Conservation (phyloP, 2,113 vertebrate genomes). For the Eclectus roratus region DNA sequence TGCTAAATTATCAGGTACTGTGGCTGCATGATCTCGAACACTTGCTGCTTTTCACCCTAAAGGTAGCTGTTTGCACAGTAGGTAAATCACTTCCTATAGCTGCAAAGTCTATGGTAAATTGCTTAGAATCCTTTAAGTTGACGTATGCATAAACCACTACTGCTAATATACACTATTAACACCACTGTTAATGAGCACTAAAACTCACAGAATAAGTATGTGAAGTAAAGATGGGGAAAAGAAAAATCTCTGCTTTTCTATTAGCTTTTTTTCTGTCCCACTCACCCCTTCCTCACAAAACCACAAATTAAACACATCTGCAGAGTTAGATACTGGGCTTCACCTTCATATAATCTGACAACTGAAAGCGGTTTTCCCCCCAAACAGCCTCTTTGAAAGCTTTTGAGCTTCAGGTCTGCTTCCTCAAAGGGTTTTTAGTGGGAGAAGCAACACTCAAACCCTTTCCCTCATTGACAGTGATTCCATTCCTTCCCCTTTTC, state of each 20-base stretch:
- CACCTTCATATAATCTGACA: background rate
- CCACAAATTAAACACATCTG: background rate
- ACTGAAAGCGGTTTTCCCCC: background rate
- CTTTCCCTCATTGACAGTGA: background rate
- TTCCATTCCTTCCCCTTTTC: background rate
- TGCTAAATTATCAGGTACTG: background rate
- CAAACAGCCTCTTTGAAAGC: background rate
- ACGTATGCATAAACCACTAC: background rate
- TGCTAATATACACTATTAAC: background rate
- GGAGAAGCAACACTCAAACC: background rate
- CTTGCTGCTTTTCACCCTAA: background rate
- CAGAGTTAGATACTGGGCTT: background rate
- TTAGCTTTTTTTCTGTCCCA: background rate
- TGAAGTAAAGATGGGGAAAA: background rate
- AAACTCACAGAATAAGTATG: background rate
- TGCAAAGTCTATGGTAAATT: background rate
- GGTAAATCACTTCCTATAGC: background rate
- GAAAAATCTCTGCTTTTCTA: background rate
- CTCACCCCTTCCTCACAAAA: background rate
- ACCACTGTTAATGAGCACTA: background rate
- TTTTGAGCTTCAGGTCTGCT: background rate
- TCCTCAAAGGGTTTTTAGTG: background rate
- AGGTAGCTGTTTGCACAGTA: background rate
- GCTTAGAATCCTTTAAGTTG: background rate
- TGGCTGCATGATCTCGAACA: background rate